Evolutionary conservation across 1,140 invertebrate genomes (phyloP), one percentile per base, ranked within the genome.

Genomic region (Brachionus sp.): DNA sequence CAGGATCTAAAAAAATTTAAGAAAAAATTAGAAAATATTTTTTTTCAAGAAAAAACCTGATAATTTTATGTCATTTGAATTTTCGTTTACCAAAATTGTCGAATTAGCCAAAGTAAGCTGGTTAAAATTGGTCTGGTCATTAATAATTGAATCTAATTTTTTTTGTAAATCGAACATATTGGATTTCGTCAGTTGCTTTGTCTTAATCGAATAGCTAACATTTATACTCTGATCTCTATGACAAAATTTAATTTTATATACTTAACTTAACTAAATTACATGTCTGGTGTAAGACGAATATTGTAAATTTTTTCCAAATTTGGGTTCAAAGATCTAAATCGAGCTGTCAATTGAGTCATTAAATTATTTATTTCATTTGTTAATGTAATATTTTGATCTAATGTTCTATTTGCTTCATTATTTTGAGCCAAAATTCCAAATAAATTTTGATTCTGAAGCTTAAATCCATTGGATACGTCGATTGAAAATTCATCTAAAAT

Each of bases 401-500:
- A 33, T 10, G 77, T 80, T 80, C 46, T 16, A 10, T 78, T 78
- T 7, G 46, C 23, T 42, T 80, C 77, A 35, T 39, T 42, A 13
- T 46, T 39, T n/a, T 16, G 12, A 6, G 77, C 3, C 16, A 80
- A 44, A 13, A 80, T 62, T 16, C 39, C 77, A n/a, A 29, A 19
- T n/a, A 80, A 35, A 35, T 80, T 42, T 62, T 57, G 35, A 35
- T 66, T 80, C 33, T 80, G 77, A 16, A 80, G 16, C 19, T 62
- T 57, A 19, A 80, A 16, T 10, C 77, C 77, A 80, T 66, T 80
- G 10, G 35, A 13, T 33, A 80, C 50, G 57, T 80, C 77, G 62
- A 80, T 57, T 62, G 77, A 80, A 80, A 80, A 80, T 13, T 62
- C 35, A 33, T 80, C 77, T 57, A n/a, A 39, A 77, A 44, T 44